Conservation (phyloP, 2,113 vertebrate genomes). For the Percopsis transmontana region DNA sequence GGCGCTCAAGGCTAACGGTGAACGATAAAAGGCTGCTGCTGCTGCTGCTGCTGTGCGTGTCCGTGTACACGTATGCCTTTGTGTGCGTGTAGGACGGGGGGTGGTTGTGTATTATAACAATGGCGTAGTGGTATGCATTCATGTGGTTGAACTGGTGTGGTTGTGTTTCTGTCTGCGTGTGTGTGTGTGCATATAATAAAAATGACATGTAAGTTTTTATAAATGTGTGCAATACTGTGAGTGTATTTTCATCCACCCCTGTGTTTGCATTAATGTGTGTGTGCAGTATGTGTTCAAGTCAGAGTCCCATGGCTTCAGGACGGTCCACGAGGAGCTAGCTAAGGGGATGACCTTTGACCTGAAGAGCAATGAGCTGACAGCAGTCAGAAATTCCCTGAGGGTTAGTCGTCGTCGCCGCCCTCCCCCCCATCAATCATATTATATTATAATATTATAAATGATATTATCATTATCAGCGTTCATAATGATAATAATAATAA, state of each 20-base stretch:
- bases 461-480: too few relatives aligned
- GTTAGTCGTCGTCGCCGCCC: slow-evolving; percentile 63
- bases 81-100: slow-evolving; percentile 12
- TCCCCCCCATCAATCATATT: not conserved
- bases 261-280: not conserved
- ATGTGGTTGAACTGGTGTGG: slow-evolving; percentile 4
- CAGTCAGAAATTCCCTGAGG: slow-evolving; percentile 90
- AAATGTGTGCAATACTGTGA: too few relatives aligned
- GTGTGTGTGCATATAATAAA: too few relatives aligned
- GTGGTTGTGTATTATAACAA: slow-evolving; percentile 18
- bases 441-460: not conserved
- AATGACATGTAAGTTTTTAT: not conserved
- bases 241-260: not conserved
- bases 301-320: slow-evolving; percentile 85
- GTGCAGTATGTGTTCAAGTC: slow-evolving; percentile 92
- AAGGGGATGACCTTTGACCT: slow-evolving; percentile 90
- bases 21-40: slow-evolving; percentile 22
- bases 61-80: slow-evolving; percentile 24
- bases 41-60: slow-evolving; percentile 35
- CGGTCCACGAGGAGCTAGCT: slow-evolving; percentile 90
- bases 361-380: slow-evolving; percentile 88
- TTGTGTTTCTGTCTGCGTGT: not conserved
- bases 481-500: too few relatives aligned
- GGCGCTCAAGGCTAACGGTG: slow-evolving; percentile 33
- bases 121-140: not conserved